These are phyloP conservation scores for Phrynocephalus versicolor DNA, from an alignment of 2,113 vertebrate genomes.

Conservation along the genomic window DNA sequence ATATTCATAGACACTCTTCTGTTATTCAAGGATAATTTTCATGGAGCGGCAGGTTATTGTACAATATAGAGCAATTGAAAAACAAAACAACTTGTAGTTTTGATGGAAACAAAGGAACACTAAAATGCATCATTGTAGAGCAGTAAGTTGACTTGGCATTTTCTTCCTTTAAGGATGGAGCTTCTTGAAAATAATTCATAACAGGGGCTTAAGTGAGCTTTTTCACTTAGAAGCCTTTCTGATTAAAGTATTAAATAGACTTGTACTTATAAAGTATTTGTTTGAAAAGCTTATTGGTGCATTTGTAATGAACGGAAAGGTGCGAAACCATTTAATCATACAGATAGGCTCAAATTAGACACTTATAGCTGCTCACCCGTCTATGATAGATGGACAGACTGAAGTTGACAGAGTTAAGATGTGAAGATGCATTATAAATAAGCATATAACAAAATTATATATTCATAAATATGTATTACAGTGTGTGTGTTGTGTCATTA, in stretches of 20 bases:
- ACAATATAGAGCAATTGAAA: slow-evolving; percentile 51
- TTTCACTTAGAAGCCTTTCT: slow-evolving; percentile 8
- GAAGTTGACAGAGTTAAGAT: not conserved
- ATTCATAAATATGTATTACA: not conserved
- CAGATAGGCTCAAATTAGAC: not conserved
- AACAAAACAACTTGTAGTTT: not conserved
- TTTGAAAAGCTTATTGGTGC: not conserved
- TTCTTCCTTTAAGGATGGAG: slow-evolving; percentile 35
- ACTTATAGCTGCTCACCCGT: not conserved
- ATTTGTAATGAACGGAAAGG: slow-evolving; percentile 6
- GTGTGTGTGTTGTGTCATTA: too few species aligned
- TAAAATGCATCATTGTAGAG: not conserved
- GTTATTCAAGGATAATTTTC: slow-evolving; percentile 47
- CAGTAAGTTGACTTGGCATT: slow-evolving; percentile 3
- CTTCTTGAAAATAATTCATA: slow-evolving; percentile 20
- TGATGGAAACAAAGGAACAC: slow-evolving; percentile 20
- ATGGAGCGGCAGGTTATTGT: slow-evolving; percentile 31
- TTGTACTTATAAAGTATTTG: not conserved
- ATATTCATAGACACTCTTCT: slow-evolving; percentile 33
- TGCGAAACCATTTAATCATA: not conserved
- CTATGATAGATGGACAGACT: not conserved
- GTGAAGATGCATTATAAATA: not conserved
- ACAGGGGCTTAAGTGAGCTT: not conserved
- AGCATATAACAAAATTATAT: not conserved
- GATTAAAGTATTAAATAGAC: slow-evolving; percentile 1